Evolutionary conservation across 1,140 invertebrate genomes (phyloP), one percentile per base, ranked within the genome.

Genomic region (Neelides sp.): DNA sequence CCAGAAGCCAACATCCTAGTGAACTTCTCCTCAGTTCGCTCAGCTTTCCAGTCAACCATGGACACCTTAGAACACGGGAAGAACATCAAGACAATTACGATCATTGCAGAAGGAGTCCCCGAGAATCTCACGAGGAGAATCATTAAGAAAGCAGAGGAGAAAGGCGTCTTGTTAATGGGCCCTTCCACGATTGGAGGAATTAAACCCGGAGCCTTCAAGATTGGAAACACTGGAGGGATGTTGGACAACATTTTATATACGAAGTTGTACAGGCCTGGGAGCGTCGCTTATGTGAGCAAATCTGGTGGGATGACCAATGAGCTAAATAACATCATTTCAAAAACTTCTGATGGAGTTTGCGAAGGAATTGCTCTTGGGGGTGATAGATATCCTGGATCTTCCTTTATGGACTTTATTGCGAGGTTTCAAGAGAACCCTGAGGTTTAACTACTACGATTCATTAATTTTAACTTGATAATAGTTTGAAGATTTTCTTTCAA

Each of bases 261-360:
- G 35, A 98, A 95, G 70, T 72, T 98, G 0, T 98, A 98, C 69
- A 71, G 95, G 35, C 82, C 93, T 20, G 95, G 95, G 49, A 94
- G 90, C 68, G 88, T 97, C 37, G 94, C 93, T 0, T 98, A 98
- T 65, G 95, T 98, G 4, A 97, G 93, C 0, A 78, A 94, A 45
- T 98, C 94, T 1, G 95, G 95, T 42, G 95, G 95, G 17, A 99
- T 99, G 95, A 96, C 91, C 3, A 99, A 99, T 66, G 96, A 99
- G 69, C 72, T 99, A 43, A 99, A 99, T 72, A 99, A 99, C 68
- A 97, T 99, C 39, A 79, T 99, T 46, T 88, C 91, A 0, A 90
- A 96, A 64, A 82, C 93, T 34, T 93, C 95, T 0, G 87, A 99
- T 70, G 95, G 95, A 34, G 95, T 98, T 0, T 85, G 85, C 62